Percentiles rank a stretch among this genome's conserved stretches.
Evolutionary conservation across 2,888 invertebrate species (phyloP).

Genomic region (Eueremaeus valkanovi): DNA sequence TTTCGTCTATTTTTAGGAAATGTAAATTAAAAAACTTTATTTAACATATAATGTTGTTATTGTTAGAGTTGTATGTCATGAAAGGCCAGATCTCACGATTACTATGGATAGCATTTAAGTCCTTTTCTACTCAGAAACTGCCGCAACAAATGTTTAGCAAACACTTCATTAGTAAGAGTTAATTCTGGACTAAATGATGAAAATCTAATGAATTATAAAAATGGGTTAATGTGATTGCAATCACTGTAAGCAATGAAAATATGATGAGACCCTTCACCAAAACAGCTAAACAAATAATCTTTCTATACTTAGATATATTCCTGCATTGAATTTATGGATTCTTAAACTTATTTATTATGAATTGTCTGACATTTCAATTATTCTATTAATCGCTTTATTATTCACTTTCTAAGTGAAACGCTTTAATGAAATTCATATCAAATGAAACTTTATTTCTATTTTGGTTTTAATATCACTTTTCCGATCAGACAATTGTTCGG

Average conservation of each 20-base stretch:
- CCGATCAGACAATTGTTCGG: conserved; percentile 3
- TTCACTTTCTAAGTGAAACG: too few relatives aligned
- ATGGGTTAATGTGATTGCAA: conserved; percentile 12
- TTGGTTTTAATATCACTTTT: conserved; percentile 6
- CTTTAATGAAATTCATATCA: background rate
- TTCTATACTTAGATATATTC: too few relatives aligned
- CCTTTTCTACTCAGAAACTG: background rate
- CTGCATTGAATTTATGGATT: too few relatives aligned
- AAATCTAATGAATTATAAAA: background rate
- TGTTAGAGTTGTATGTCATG: background rate
- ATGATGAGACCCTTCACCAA: background rate
- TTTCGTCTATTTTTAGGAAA: background rate
- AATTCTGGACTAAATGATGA: background rate
- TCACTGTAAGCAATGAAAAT: background rate
- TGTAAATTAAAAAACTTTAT: too few relatives aligned
- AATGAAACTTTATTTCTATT: background rate
- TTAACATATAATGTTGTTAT: too few relatives aligned
- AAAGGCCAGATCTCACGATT: background rate
- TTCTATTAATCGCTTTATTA: too few relatives aligned
- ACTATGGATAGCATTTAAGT: background rate
- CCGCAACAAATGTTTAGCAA: background rate
- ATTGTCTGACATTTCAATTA: too few relatives aligned
- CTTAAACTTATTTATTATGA: too few relatives aligned
- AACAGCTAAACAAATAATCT: too few relatives aligned
- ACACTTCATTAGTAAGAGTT: conserved; percentile 1